Evolutionary conservation across 2,113 vertebrate genomes (phyloP), one percentile per base, ranked within the genome.

Genomic region (Coryphaenoides rupestris): DNA sequence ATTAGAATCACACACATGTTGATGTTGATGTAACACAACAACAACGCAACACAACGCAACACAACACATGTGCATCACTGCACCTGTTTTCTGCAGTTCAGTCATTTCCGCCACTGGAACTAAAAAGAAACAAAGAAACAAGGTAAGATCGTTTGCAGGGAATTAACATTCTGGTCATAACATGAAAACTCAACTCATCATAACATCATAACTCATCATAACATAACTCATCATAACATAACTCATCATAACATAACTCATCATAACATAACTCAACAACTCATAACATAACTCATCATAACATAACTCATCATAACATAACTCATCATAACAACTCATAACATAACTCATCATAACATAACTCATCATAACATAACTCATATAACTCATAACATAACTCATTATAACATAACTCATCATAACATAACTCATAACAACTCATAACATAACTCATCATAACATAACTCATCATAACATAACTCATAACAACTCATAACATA

Each of bases 41-140:
- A n/a, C n/a, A n/a, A n/a, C n/a, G n/a, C n/a, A n/a, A n/a, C n/a
- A n/a, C n/a, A n/a, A n/a, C n/a, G n/a, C n/a, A n/a, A n/a, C n/a
- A n/a, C n/a, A n/a, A n/a, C n/a, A n/a, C n/a, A n/a, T n/a, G n/a
- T n/a, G n/a, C n/a, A 40, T 40, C 33, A 40, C 54, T 9, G 24
- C 76, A 88, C 87, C 87, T 84, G 68, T 83, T 77, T 84, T 84
- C 69, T 68, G 63, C 45, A 88, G 78, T 21, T 81, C 62, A 24
- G 55, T 61, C 1, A 80, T 45, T 1, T 33, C 75, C 75, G 83
- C 82, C 83, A 68, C 33, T 68, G 21, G 15, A 47, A 40, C 33
- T 9, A 2, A 40, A 40, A 40, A 33, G 28, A 40, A 40, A 40
- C 33, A 40, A n/a, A n/a, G n/a, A n/a, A n/a, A n/a, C 5, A 69